phyloP scores from a whole-genome alignment of 2,888 invertebrate genomes.

The Siphonodentalium dalli region DNA sequence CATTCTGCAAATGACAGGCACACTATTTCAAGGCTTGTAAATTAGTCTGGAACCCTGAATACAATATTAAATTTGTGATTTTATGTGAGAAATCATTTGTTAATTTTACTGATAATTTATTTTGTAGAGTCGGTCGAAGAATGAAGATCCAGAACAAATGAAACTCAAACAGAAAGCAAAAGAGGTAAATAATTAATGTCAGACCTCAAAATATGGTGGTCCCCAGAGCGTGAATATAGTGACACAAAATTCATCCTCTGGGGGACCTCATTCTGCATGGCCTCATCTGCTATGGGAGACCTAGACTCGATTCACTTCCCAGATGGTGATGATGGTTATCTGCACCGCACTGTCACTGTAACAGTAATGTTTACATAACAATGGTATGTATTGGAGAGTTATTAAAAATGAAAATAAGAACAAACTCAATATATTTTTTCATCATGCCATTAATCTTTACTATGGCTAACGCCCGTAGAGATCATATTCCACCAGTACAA shows the following conservation, averaged over 20 bases:
- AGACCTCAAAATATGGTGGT: not conserved
- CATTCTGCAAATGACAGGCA: too few relatives aligned
- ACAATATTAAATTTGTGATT: not conserved
- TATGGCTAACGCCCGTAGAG: too few relatives aligned
- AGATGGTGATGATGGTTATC: not conserved
- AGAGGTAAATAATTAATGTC: conserved; percentile 68
- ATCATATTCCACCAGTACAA: too few relatives aligned
- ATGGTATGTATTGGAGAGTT: too few relatives aligned
- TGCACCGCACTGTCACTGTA: not conserved
- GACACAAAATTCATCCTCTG: too few relatives aligned
- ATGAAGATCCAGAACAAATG: conserved; percentile 96
- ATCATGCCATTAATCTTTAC: too few relatives aligned
- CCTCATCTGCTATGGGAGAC: not conserved
- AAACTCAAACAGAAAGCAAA: conserved; percentile 95
- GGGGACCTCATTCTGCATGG: too few relatives aligned
- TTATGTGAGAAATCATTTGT: not conserved
- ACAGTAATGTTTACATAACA: too few relatives aligned
- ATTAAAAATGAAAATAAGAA: too few relatives aligned
- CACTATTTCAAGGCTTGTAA: too few relatives aligned
- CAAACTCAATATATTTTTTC: too few relatives aligned
- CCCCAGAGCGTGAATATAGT: not conserved
- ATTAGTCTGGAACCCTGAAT: not conserved
- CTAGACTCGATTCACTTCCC: not conserved
- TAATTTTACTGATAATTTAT: conserved; percentile 3
- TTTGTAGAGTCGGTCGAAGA: conserved; percentile 78